These are phyloP conservation scores for Polyergus mexicanus DNA, from an alignment of 1,140 invertebrate genomes.

Conservation along the genomic window DNA sequence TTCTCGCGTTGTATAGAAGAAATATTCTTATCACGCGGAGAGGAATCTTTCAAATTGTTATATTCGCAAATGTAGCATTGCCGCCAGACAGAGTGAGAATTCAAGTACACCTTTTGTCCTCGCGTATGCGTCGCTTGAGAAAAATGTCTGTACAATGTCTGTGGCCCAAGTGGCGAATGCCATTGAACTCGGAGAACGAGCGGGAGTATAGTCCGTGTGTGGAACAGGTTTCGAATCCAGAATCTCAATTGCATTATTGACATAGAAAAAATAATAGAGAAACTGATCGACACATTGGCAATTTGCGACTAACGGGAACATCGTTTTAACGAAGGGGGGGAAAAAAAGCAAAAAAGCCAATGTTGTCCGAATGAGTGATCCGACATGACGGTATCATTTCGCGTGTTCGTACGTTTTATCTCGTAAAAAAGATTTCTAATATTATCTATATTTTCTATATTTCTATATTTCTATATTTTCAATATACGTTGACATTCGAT, in stretches of 20 bases:
- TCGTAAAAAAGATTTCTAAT: background rate
- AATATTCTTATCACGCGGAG: background rate
- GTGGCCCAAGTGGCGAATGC: conserved; percentile 70
- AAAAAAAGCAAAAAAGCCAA: background rate
- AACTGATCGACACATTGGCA: conserved; percentile 34
- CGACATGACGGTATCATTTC: background rate
- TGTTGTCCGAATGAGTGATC: background rate
- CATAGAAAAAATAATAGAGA: conserved; percentile 70
- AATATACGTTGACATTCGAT: background rate
- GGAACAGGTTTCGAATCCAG: conserved; percentile 75
- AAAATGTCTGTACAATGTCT: conserved; percentile 67
- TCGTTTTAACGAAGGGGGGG: background rate
- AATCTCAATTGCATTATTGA: conserved; percentile 66
- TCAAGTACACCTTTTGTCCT: conserved; percentile 72
- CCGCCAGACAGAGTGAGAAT: conserved; percentile 39
- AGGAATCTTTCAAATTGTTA: conserved; percentile 37
- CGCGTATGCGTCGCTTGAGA: conserved; percentile 55
- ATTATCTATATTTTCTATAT: no score
- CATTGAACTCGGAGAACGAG: conserved; percentile 68
- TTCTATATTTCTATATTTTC: no score
- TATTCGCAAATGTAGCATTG: conserved; percentile 28
- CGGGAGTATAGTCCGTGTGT: conserved; percentile 32
- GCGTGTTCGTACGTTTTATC: background rate
- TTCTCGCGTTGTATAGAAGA: background rate
- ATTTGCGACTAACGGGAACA: background rate